Percentiles rank a stretch among this genome's conserved stretches.
Conservation (phyloP, 1,140 invertebrate species). For the Sipha flava region DNA sequence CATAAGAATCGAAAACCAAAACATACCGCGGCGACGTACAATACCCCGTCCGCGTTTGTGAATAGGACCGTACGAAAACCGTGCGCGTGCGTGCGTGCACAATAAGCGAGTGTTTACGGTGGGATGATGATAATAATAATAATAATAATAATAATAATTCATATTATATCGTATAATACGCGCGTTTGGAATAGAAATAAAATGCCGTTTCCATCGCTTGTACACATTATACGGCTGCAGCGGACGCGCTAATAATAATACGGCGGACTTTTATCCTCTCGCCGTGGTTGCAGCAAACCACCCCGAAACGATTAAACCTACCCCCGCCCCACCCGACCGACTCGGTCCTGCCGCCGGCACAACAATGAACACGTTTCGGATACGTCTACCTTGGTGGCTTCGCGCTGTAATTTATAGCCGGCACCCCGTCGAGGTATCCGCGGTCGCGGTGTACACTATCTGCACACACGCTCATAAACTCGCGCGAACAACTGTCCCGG, state of each 20-base stretch:
- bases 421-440: constrained; percentile 12
- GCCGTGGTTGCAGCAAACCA: background rate
- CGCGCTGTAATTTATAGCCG: constrained; percentile 26
- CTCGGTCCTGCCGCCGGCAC: background rate
- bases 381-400: constrained; percentile 23
- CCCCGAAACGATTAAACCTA: constrained; percentile 28
- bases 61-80: too few species aligned
- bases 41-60: background rate
- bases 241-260: too few species aligned
- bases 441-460: background rate
- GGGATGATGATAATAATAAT: background rate
- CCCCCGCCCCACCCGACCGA: too few species aligned
- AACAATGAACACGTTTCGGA: constrained; percentile 30
- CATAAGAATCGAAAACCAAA: constrained; percentile 25
- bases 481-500: background rate
- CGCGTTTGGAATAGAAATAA: too few species aligned
- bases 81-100: background rate
- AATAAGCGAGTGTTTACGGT: background rate
- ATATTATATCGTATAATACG: background rate
- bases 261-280: too few species aligned
- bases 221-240: too few species aligned
- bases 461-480: too few species aligned
- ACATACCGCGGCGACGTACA: background rate
- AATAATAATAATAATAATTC: background rate
- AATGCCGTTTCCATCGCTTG: background rate